These are phyloP conservation scores for Xyrichtys novacula DNA, from an alignment of 2,797 vertebrate species.

Conservation along the genomic window DNA sequence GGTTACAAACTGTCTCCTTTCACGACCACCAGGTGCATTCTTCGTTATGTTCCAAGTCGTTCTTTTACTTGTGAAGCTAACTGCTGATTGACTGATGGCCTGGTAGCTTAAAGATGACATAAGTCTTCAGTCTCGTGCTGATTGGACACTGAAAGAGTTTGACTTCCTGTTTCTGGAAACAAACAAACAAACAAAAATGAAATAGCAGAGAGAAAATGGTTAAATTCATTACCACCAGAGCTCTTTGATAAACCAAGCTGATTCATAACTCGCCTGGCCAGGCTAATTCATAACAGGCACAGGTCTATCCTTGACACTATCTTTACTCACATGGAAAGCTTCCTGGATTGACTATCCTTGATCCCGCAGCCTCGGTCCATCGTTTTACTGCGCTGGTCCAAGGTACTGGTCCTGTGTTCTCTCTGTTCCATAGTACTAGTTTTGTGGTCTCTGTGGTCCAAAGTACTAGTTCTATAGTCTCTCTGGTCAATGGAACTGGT, in stretches of 20 bases:
- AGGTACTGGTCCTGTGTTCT: conserved; percentile 77
- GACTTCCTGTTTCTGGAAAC: conserved; percentile 83
- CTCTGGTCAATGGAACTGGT: conserved; percentile 65
- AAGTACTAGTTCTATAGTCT: conserved; percentile 80
- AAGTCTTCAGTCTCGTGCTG: conserved; percentile 79
- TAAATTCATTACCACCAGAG: not conserved
- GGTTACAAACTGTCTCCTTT: conserved; percentile 45
- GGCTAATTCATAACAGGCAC: too few relatives aligned
- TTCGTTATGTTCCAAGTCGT: conserved; percentile 43
- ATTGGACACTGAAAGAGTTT: conserved; percentile 83
- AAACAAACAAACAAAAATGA: not conserved
- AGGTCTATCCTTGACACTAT: not conserved
- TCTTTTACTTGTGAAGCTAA: conserved; percentile 8
- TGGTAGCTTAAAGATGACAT: conserved; percentile 12
- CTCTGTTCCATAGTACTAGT: conserved; percentile 65
- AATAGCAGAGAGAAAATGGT: not conserved
- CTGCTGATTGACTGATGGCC: conserved; percentile 50
- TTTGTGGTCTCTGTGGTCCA: conserved; percentile 61
- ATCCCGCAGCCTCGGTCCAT: conserved; percentile 86
- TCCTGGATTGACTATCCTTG: conserved; percentile 90
- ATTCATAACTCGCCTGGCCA: too few relatives aligned
- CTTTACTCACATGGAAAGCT: conserved; percentile 87
- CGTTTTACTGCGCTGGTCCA: conserved; percentile 77
- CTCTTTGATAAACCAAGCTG: not conserved
- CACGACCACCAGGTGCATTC: conserved; percentile 46